Base-by-base conservation (phyloP, 2,797 vertebrate species). In the Scarus forsteni region DNA sequence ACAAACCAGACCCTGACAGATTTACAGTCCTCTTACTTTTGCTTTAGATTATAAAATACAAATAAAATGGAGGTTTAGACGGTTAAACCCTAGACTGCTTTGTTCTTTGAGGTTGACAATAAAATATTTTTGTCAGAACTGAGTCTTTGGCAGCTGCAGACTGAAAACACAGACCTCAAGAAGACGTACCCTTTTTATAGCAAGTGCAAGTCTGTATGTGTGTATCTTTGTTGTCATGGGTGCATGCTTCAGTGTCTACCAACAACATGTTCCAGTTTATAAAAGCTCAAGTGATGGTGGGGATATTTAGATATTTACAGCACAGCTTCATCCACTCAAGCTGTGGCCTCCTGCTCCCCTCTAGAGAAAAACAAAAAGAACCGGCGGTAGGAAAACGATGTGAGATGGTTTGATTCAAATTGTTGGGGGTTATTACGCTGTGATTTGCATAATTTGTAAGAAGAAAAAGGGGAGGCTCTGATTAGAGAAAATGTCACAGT, bases 401-500 rank as follows among this genome's bases (percentile, higher is more conserved):
- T 43, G 44, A 27, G 44, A 68, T 46, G 52, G 68, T 66, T 83
- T 80, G 83, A 86, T 69, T 84, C 75, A 77, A 86, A 87, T 73
- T 73, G 83, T 58, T 61, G 66, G 10, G 10, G 56, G 57, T 75
- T 86, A 80, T 61, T 73, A 64, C 13, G 1, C 50, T 39, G 34
- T 15, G 8, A 89, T 92, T 89, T 90, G 80, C 89, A 89, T 90
- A 89, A 90, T 85, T 72, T 85, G 42, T 55, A 59, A 42, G 62
- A 67, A 57, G 70, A 50, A 49, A 61, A 50, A 38, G 18, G 64
- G 68, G 74, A 64, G 63, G 65, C 64, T 51, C 62, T 89, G 91
- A 92, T 92, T 92, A 89, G 74, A 88, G 85, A 80, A 81, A 72
- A 86, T 77, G 88, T 90, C 90, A 85, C 73, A 63, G 82, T 34